These are phyloP conservation scores for Aurelia sp. DNA, from an alignment of 30 jellyfish, hydroid and myxozoan genomes.

Conservation along the genomic window DNA sequence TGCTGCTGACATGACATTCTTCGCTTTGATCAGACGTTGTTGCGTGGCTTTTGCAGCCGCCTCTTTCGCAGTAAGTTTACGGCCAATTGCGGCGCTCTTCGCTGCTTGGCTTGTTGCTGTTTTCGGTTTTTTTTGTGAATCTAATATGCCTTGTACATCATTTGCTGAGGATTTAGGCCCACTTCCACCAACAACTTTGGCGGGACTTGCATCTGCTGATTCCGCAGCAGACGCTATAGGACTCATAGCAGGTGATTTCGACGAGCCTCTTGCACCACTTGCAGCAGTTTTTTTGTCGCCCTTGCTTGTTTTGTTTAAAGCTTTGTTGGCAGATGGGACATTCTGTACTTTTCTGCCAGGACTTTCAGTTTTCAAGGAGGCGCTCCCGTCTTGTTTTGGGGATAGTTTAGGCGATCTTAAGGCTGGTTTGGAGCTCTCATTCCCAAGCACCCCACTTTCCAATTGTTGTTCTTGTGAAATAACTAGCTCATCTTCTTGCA, in stretches of 20 bases:
- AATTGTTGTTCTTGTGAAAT: too few relatives aligned
- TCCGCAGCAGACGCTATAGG: constrained; percentile 27
- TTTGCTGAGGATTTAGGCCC: not conserved
- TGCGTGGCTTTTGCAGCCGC: not conserved
- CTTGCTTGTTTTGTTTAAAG: not conserved
- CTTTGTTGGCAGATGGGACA: too few relatives aligned
- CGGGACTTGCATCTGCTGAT: not conserved
- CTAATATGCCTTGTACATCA: not conserved
- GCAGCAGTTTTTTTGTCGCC: not conserved
- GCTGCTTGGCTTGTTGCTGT: not conserved
- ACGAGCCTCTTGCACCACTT: not conserved
- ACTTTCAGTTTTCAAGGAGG: too few relatives aligned
- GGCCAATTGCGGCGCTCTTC: not conserved
- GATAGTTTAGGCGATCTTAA: not conserved
- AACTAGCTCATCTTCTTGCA: not conserved
- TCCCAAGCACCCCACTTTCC: too few relatives aligned
- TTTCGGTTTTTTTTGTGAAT: not conserved
- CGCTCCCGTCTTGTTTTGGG: not conserved
- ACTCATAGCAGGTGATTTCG: constrained; percentile 9
- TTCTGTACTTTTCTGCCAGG: too few relatives aligned
- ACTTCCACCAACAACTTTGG: not conserved
- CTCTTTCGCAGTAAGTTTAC: not conserved
- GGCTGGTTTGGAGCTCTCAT: not conserved
- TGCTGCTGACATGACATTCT: constrained; percentile 3
- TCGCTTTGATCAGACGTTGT: not conserved